Base-by-base conservation (phyloP, 1,140 invertebrate genomes). In the Macrobrachium rosenbergii region DNA sequence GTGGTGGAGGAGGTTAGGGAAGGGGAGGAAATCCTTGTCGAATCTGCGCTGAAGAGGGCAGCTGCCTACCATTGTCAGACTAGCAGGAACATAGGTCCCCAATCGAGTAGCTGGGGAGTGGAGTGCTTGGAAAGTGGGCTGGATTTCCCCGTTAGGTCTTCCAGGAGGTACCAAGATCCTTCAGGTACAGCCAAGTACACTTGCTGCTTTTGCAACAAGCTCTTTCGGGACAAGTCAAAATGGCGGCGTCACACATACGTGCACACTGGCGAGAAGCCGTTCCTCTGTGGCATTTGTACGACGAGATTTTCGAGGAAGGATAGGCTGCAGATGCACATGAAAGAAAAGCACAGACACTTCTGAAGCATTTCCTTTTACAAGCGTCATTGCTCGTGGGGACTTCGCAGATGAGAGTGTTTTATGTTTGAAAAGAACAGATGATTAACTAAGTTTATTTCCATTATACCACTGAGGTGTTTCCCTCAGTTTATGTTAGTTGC, bases 201-300 rank as follows among this genome's bases (percentile, higher is more conserved):
- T 21, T 88, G 86, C 62, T 75, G 79, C 2, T 88, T 82, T 52
- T 88, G 86, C 77, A 72, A 69, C 37, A 88, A 88, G 69, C 69
- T 88, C 58, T 88, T 88, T 80, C 79, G 82, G 80, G 86, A 88
- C 73, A 88, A 88, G 72, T 88, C 86, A 28, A 88, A 88, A 79
- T 88, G 86, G 86, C 82, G 86, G 45, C 79, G 86, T 59, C 86
- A 88, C 80, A 63, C 77, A 69, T 88, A 77, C 60, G 86, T 80
- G 6, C 86, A 88, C 86, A 88, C 86, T n/a, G 86, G 86, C 21
- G 86, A 88, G 86, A 82, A 82, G 80, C 86, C 86, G 12, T 88
- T 88, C 72, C 28, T 69, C 23, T 88, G 86, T 58, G 63, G 58
- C 62, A 62, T 82, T 45, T 88, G 86, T 28, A 73, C 59, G 2